A percentile compares a stretch with the other conserved stretches of the same genome.
Conservation (phyloP, 2,888 invertebrate genomes). For the Colostygia pectinataria region DNA sequence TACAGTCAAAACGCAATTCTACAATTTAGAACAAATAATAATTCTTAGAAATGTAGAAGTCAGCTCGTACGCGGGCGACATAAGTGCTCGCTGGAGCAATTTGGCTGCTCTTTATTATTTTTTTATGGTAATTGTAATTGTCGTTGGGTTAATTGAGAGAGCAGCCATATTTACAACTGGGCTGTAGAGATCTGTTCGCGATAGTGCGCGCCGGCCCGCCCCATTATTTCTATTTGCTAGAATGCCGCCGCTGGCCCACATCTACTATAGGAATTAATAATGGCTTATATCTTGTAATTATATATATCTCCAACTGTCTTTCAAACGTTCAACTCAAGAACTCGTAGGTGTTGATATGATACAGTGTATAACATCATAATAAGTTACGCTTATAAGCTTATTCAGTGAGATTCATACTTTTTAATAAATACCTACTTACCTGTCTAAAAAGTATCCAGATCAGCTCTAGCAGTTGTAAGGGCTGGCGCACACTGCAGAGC, state of each 20-base stretch:
- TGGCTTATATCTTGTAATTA: slow-evolving; percentile 38
- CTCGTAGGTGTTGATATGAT: neutral
- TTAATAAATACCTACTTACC: neutral
- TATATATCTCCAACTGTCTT: slow-evolving; percentile 33
- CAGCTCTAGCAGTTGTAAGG: slow-evolving; percentile 51
- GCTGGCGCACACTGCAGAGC: slow-evolving; percentile 56
- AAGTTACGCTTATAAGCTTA: neutral
- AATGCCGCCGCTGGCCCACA: slow-evolving; percentile 45
- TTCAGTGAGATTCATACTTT: neutral
- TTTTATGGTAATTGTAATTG: slow-evolving; percentile 76
- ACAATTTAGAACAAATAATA: slow-evolving; percentile 51
- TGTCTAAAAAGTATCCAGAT: slow-evolving; percentile 28
- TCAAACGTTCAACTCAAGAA: slow-evolving; percentile 9
- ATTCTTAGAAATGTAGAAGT: slow-evolving; percentile 45
- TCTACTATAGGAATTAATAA: slow-evolving; percentile 43
- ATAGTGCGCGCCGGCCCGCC: slow-evolving; percentile 54
- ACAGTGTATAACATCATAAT: neutral
- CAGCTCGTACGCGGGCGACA: slow-evolving; percentile 43
- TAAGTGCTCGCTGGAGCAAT: slow-evolving; percentile 56
- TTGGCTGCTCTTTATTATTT: slow-evolving; percentile 70
- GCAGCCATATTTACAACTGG: slow-evolving; percentile 66
- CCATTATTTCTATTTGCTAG: slow-evolving; percentile 68
- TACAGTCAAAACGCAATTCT: slow-evolving; percentile 41
- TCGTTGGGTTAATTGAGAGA: slow-evolving; percentile 69
- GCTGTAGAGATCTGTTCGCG: slow-evolving; percentile 62